phyloP scores from a whole-genome alignment of 2,797 vertebrate genomes.

The Phoebastria nigripes region DNA sequence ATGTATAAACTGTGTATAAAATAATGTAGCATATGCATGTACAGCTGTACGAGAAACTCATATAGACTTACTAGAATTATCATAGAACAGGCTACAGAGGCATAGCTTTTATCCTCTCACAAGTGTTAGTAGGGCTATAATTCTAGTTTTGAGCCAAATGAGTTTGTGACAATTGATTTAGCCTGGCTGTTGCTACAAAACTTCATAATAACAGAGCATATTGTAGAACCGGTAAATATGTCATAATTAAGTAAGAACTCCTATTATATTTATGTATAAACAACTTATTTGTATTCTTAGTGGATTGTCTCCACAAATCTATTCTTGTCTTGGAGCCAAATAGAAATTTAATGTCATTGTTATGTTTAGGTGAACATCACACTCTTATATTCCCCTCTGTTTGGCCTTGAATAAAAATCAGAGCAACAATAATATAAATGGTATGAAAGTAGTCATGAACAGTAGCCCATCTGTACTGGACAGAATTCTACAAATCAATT shows the following conservation, averaged over 20 bases:
- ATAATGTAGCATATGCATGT: neutral
- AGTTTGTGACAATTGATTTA: constrained; percentile 24
- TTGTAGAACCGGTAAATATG: constrained; percentile 37
- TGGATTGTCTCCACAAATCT: constrained; percentile 62
- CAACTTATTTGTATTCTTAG: constrained; percentile 67
- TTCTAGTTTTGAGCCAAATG: constrained; percentile 8
- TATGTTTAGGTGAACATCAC: constrained; percentile 73
- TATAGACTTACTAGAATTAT: neutral
- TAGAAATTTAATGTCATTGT: constrained; percentile 75
- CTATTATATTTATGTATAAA: constrained; percentile 66
- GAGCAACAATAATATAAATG: constrained; percentile 75
- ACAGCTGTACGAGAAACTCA: neutral
- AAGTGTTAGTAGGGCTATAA: neutral
- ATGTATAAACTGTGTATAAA: neutral
- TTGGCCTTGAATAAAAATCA: constrained; percentile 81
- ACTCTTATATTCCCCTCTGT: constrained; percentile 70
- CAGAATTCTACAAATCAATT: constrained; percentile 85
- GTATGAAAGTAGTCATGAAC: constrained; percentile 72
- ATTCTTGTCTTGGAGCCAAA: constrained; percentile 69
- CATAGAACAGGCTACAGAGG: neutral
- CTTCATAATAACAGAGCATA: constrained; percentile 10
- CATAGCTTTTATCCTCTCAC: neutral
- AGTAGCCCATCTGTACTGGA: constrained; percentile 79
- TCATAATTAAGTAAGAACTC: constrained; percentile 63
- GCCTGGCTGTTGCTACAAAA: constrained; percentile 8